These are phyloP conservation scores for Andrena hattorfiana DNA, from an alignment of 2,888 invertebrate genomes.

Conservation along the genomic window DNA sequence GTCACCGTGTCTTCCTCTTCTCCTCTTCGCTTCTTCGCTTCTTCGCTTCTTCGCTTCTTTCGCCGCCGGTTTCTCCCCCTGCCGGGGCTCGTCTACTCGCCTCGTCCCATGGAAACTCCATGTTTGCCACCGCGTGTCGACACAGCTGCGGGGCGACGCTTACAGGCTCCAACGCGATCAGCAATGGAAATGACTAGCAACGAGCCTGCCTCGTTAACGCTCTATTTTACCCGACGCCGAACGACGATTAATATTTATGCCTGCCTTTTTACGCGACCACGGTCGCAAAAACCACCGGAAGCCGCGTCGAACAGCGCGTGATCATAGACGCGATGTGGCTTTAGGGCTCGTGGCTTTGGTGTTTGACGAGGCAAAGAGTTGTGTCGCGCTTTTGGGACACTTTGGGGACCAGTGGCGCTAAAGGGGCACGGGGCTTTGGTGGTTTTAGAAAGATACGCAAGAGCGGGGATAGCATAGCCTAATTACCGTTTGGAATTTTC, in stretches of 20 bases:
- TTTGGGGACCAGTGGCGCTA: too few relatives aligned
- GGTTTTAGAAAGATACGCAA: too few relatives aligned
- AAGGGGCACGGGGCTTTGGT: too few relatives aligned
- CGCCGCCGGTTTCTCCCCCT: conserved; percentile 23
- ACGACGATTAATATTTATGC: conserved; percentile 48
- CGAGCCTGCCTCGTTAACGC: conserved; percentile 58
- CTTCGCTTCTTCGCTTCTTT: conserved; percentile 18
- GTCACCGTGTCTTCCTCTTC: conserved; percentile 26
- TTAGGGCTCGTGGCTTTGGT: too few relatives aligned
- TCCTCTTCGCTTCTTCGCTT: conserved; percentile 3
- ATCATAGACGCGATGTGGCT: not conserved
- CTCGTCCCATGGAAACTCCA: conserved; percentile 42
- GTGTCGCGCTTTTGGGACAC: too few relatives aligned
- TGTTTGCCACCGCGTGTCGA: conserved; percentile 61
- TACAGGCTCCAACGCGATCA: conserved; percentile 43
- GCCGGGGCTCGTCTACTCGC: conserved; percentile 16
- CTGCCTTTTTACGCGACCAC: not conserved
- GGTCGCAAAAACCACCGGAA: conserved; percentile 9
- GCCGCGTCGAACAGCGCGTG: not conserved
- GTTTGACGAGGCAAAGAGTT: too few relatives aligned
- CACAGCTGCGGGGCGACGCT: conserved; percentile 52
- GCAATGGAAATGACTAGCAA: conserved; percentile 62
- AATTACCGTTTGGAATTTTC: not conserved
- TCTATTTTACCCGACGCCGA: conserved; percentile 34
- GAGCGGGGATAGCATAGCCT: too few relatives aligned